A percentile compares a stretch with the other conserved stretches of the same genome.
Evolutionary conservation across 2,888 invertebrate species (phyloP).

Genomic region (Tetragonisca angustula): DNA sequence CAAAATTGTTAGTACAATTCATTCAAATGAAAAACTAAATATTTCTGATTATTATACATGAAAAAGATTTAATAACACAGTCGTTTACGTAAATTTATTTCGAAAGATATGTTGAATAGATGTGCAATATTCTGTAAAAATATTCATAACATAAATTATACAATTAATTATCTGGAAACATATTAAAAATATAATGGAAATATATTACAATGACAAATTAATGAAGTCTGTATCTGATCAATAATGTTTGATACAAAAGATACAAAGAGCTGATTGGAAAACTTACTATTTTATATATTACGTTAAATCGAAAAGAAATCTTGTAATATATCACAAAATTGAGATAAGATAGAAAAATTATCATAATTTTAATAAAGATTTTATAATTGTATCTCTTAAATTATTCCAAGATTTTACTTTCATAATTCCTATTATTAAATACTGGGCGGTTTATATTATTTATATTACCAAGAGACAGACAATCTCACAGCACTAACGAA

Average conservation of each 20-base stretch:
- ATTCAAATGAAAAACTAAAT: constrained; percentile 30
- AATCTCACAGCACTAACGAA: constrained; percentile 73
- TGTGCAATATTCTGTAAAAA: constrained; percentile 33
- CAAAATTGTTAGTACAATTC: constrained; percentile 5
- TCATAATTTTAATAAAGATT: constrained; percentile 50
- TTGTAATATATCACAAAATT: constrained; percentile 53
- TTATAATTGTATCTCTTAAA: constrained; percentile 38
- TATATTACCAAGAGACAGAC: constrained; percentile 53
- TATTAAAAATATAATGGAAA: constrained; percentile 39
- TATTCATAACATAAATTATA: constrained; percentile 41
- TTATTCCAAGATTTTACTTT: constrained; percentile 53
- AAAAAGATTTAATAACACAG: constrained; percentile 21
- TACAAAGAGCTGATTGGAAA: constrained; percentile 30
- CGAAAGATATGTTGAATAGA: constrained; percentile 14
- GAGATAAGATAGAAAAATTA: constrained; percentile 55
- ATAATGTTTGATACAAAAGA: constrained; percentile 32
- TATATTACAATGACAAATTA: constrained; percentile 53
- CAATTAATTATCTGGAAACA: constrained; percentile 40
- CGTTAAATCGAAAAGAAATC: constrained; percentile 53
- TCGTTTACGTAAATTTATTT: constrained; percentile 29
- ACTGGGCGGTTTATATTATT: constrained; percentile 60
- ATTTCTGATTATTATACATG: constrained; percentile 9
- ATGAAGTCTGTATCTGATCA: constrained; percentile 24
- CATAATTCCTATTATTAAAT: constrained; percentile 64
- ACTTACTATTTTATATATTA: constrained; percentile 47